Evolutionary conservation across 1,140 invertebrate species (phyloP), one percentile per base, ranked within the genome.

Genomic region (Heliconius congener): DNA sequence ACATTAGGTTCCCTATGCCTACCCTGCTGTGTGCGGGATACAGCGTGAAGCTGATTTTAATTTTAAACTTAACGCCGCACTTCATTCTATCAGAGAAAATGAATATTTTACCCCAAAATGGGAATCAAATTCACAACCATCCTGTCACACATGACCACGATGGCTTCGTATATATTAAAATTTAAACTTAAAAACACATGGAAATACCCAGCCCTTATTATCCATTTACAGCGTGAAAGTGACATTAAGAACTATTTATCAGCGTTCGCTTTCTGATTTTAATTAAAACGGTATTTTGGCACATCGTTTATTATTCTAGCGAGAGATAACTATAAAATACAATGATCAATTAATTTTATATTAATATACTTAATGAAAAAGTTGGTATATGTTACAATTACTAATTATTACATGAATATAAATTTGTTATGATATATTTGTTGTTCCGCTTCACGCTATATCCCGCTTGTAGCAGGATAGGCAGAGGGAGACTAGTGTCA

Each of bases 241-340:
- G 91, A 91, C 91, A 78, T 88, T 70, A 76, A 91, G 90, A 73
- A 82, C 85, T 85, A 91, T 93, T 91, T 90, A 87, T 92, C 88
- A 89, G 81, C 78, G 76, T 82, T 81, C 74, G 81, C 71, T 87
- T 90, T 84, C 74, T 86, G 84, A 89, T 86, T 90, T 91, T 90
- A 93, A 93, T 93, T 93, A 90, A 46, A 93, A 89, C 79, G 85
- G 89, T 88, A 90, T 91, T 91, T 91, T 83, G 83, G 83, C 77
- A 80, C 79, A 79, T 86, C 82, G 83, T 86, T 84, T 90, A 90
- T 90, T 88, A 87, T 87, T 85, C 84, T 80, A 84, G 80, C 76
- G 77, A 73, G 76, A 79, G 79, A 78, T 79, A 85, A 83, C 81
- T 77, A 84, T 78, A 82, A 82, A 85, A 84, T 82, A 77, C 34